A percentile compares a stretch with the other conserved stretches of the same genome.
These are phyloP conservation scores for Podarcis siculus DNA, from an alignment of 2,797 vertebrate species.

Conservation along the genomic window DNA sequence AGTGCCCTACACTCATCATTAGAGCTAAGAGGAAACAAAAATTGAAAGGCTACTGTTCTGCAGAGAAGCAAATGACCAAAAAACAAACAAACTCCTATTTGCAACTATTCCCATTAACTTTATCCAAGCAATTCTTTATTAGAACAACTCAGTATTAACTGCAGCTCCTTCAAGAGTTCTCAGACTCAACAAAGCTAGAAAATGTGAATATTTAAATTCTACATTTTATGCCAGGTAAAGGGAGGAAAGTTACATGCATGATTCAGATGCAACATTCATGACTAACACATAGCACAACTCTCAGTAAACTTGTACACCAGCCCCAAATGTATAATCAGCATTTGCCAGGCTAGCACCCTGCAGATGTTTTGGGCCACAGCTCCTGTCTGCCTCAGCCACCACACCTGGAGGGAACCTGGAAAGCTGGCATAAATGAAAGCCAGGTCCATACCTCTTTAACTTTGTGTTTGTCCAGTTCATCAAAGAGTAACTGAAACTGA, in stretches of 20 bases:
- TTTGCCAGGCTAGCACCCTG: too few species aligned
- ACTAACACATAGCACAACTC: background rate
- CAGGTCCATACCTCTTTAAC: constrained; percentile 85
- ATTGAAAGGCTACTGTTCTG: background rate
- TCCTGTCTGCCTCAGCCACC: background rate
- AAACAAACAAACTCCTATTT: background rate
- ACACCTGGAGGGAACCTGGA: too few species aligned
- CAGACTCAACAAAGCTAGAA: background rate
- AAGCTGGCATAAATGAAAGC: background rate
- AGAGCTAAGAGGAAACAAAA: background rate
- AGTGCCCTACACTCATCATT: background rate
- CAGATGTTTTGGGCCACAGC: too few species aligned
- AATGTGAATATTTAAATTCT: background rate
- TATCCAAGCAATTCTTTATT: background rate
- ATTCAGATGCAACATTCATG: background rate
- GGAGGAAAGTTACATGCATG: background rate
- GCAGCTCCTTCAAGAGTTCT: background rate
- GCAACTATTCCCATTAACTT: background rate
- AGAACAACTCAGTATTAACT: background rate
- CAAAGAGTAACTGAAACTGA: constrained; percentile 88
- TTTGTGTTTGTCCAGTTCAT: constrained; percentile 88
- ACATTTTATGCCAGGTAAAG: background rate
- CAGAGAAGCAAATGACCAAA: background rate
- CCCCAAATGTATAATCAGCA: background rate
- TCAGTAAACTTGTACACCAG: background rate